phyloP scores from a whole-genome alignment of 2,797 vertebrate genomes.

The Trematomus bernacchii region DNA sequence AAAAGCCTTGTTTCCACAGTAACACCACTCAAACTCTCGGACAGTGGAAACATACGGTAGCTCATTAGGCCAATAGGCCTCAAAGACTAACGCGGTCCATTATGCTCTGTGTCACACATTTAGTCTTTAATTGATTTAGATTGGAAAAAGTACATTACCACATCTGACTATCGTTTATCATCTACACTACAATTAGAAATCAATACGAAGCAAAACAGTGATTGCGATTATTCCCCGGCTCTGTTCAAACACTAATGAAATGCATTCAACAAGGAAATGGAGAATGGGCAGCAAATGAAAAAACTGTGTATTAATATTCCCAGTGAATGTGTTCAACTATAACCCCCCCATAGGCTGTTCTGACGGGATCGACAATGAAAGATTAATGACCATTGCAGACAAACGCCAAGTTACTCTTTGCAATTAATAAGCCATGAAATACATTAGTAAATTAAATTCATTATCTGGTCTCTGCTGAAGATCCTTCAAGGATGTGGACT shows the following conservation, averaged over 20 bases:
- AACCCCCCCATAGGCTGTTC: slow-evolving; percentile 64
- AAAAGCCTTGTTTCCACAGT: slow-evolving; percentile 64
- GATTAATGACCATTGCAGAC: slow-evolving; percentile 72
- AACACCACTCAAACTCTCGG: slow-evolving; percentile 47
- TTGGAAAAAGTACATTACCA: slow-evolving; percentile 44
- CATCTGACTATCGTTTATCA: slow-evolving; percentile 68
- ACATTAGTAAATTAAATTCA: slow-evolving; percentile 67
- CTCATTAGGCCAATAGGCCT: slow-evolving; percentile 48
- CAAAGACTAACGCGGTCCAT: slow-evolving; percentile 32
- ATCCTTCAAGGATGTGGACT: slow-evolving; percentile 58
- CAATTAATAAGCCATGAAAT: slow-evolving; percentile 82
- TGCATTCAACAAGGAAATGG: slow-evolving; percentile 61
- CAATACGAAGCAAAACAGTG: slow-evolving; percentile 66
- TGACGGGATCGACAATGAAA: slow-evolving; percentile 76
- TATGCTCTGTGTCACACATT: slow-evolving; percentile 40
- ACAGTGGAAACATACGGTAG: slow-evolving; percentile 9
- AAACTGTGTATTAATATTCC: slow-evolving; percentile 73
- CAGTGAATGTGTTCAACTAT: slow-evolving; percentile 58
- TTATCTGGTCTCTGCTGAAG: slow-evolving; percentile 59
- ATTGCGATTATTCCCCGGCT: slow-evolving; percentile 54
- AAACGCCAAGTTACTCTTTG: slow-evolving; percentile 54
- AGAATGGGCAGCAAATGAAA: slow-evolving; percentile 58
- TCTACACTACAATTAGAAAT: slow-evolving; percentile 65
- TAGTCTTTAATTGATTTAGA: slow-evolving; percentile 55
- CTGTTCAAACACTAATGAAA: slow-evolving; percentile 66